A percentile compares a stretch with the other conserved stretches of the same genome.
Evolutionary conservation across 2,113 vertebrate genomes (phyloP).

Genomic region (Laticauda colubrina): DNA sequence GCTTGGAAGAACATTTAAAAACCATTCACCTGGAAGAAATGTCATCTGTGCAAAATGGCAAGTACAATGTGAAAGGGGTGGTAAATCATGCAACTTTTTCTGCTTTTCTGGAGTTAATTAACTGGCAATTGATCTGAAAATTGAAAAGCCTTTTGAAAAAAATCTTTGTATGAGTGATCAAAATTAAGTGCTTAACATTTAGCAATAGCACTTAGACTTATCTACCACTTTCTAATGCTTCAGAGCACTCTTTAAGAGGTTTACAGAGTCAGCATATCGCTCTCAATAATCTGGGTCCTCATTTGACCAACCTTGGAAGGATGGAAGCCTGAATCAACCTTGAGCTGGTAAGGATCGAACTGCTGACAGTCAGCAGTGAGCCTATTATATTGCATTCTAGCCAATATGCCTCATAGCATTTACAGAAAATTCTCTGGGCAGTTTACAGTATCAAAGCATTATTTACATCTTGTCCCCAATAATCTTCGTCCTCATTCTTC

Average conservation of each 20-base stretch:
- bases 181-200: neutral
- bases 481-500: neutral
- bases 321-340: too few species aligned
- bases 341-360: too few species aligned
- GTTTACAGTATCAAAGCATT: neutral
- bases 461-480: neutral
- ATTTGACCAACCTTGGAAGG: neutral
- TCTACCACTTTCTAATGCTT: neutral
- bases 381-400: neutral
- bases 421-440: too few species aligned
- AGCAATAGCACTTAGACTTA: neutral
- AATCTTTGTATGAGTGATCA: neutral
- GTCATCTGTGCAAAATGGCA: neutral
- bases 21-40: neutral
- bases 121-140: neutral
- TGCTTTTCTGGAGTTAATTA: neutral
- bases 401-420: neutral
- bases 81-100: neutral
- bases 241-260: too few species aligned
- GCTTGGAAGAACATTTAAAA: neutral
- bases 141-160: neutral
- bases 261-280: neutral
- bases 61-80: neutral
- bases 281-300: neutral
- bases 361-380: too few species aligned